Conservation (phyloP, 1,140 invertebrate genomes). For the Brachionus koreanus region DNA sequence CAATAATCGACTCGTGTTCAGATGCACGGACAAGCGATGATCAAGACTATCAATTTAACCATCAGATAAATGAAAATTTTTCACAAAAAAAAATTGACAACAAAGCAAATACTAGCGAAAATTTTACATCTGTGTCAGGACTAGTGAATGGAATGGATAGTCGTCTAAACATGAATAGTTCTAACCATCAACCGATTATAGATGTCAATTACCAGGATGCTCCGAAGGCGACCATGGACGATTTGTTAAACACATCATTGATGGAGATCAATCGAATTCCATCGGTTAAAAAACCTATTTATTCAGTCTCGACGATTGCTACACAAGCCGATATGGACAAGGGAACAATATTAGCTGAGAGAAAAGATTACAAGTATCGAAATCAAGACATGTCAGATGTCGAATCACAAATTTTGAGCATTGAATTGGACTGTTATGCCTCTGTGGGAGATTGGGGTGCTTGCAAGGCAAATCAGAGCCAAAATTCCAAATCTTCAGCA, state of each 20-base stretch:
- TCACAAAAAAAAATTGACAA: neutral
- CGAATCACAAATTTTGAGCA: slow-evolving; percentile 37
- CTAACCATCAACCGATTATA: neutral
- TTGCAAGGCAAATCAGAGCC: neutral
- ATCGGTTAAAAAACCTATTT: slow-evolving; percentile 24
- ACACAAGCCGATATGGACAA: slow-evolving; percentile 42
- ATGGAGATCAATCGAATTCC: slow-evolving; percentile 27
- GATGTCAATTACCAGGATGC: neutral
- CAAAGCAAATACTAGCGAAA: slow-evolving; percentile 8
- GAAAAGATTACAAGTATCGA: slow-evolving; percentile 37
- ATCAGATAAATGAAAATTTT: neutral
- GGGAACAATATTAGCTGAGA: slow-evolving; percentile 18
- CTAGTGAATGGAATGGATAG: neutral
- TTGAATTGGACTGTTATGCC: slow-evolving; percentile 25
- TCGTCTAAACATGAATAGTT: neutral
- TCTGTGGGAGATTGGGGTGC: slow-evolving; percentile 8
- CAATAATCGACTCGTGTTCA: slow-evolving; percentile 10
- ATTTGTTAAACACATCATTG: neutral
- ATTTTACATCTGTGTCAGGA: slow-evolving; percentile 14
- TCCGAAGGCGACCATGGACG: neutral
- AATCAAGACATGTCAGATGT: slow-evolving; percentile 43
- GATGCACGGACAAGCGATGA: neutral
- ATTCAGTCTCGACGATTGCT: slow-evolving; percentile 35
- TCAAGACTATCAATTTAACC: neutral
- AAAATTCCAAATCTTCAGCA: neutral